A percentile compares a stretch with the other conserved stretches of the same genome.
These are phyloP conservation scores for Suricata suricatta DNA, from an alignment of 2,113 vertebrate species.

Conservation along the genomic window DNA sequence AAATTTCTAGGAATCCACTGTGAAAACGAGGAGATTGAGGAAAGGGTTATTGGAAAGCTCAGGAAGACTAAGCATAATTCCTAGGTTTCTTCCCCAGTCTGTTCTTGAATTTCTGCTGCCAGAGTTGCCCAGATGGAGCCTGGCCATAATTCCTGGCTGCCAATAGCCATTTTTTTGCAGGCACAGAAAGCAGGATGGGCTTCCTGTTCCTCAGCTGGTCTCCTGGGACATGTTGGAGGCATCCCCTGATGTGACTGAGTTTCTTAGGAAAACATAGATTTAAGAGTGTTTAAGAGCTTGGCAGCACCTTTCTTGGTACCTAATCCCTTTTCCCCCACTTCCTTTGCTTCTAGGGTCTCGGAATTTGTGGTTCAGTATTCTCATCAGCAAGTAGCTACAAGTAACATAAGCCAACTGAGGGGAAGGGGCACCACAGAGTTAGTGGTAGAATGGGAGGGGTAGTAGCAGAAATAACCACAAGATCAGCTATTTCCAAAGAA, in stretches of 20 bases:
- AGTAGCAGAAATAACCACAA: slow-evolving; percentile 27
- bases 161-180: not conserved
- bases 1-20: not conserved
- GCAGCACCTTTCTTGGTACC: not conserved
- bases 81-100: not conserved
- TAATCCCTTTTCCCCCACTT: not conserved
- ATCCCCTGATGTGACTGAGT: not conserved
- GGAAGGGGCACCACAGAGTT: not conserved
- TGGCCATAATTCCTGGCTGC: not conserved
- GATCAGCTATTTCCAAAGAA: not conserved
- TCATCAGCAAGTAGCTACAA: slow-evolving; percentile 37
- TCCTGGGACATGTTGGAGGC: not conserved
- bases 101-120: slow-evolving; percentile 10
- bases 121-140: not conserved
- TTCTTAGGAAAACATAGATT: slow-evolving; percentile 40
- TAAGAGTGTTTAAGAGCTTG: not conserved
- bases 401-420: not conserved
- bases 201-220: not conserved
- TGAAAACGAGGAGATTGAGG: not conserved
- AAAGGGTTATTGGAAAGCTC: slow-evolving; percentile 16
- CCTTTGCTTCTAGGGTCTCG: not conserved
- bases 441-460: not conserved
- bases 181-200: not conserved
- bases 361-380: slow-evolving; percentile 17
- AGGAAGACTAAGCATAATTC: not conserved